phyloP scores from a whole-genome alignment of 2,797 vertebrate species.

The Falco biarmicus region DNA sequence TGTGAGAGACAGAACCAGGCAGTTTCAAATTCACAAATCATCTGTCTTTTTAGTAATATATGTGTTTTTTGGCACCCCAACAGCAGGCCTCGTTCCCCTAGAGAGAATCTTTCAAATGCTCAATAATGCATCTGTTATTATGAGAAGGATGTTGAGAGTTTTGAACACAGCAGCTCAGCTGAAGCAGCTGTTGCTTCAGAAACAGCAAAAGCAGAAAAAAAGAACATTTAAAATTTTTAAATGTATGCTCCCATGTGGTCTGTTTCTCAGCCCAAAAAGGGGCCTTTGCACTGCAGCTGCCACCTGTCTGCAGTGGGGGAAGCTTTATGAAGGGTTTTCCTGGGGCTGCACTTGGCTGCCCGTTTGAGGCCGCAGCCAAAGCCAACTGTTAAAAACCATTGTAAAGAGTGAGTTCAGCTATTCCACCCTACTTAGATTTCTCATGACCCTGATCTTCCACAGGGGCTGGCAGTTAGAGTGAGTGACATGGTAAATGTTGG shows the following conservation, averaged over 20 bases:
- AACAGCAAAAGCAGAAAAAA: slow-evolving; percentile 40
- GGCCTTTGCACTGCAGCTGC: slow-evolving; percentile 63
- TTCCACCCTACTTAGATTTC: slow-evolving; percentile 36
- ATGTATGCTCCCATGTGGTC: slow-evolving; percentile 54
- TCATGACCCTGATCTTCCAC: slow-evolving; percentile 40
- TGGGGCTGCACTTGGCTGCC: slow-evolving; percentile 44
- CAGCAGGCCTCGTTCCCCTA: slow-evolving; percentile 36
- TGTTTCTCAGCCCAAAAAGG: slow-evolving; percentile 46
- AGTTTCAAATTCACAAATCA: slow-evolving; percentile 67
- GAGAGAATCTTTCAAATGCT: slow-evolving; percentile 57
- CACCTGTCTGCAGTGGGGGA: slow-evolving; percentile 58
- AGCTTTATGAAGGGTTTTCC: slow-evolving; percentile 46
- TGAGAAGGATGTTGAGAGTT: slow-evolving; percentile 61
- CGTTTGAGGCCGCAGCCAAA: slow-evolving; percentile 4
- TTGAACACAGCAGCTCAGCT: slow-evolving; percentile 49
- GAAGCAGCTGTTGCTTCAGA: slow-evolving; percentile 68
- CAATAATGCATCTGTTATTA: slow-evolving; percentile 64
- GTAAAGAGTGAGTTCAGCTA: slow-evolving; percentile 36
- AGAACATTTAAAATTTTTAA: slow-evolving; percentile 24
- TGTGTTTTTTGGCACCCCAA: slow-evolving; percentile 62
- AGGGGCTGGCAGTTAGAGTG: background rate
- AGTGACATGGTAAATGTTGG: background rate
- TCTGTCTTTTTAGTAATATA: slow-evolving; percentile 65
- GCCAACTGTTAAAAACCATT: slow-evolving; percentile 35
- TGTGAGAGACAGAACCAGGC: slow-evolving; percentile 53